phyloP scores from a whole-genome alignment of 2,113 vertebrate genomes.

The Myanophis thanlyinensis region DNA sequence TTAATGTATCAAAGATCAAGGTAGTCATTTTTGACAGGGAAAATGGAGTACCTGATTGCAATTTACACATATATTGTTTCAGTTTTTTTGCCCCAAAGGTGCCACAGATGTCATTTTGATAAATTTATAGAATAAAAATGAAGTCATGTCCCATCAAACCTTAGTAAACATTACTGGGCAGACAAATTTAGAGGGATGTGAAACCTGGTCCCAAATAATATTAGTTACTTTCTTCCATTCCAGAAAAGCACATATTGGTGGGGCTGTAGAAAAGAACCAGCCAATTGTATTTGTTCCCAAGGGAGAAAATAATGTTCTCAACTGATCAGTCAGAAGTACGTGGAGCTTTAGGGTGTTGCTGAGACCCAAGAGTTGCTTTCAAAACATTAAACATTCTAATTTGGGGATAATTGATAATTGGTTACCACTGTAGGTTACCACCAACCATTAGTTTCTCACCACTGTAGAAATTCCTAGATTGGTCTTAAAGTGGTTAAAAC shows the following conservation, averaged over 20 bases:
- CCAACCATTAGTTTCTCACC: too few species aligned
- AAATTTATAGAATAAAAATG: background rate
- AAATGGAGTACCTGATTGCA: background rate
- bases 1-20: background rate
- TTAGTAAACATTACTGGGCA: background rate
- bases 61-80: background rate
- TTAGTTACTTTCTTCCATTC: background rate
- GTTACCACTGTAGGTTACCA: too few species aligned
- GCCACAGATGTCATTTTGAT: background rate
- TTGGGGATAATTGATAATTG: background rate
- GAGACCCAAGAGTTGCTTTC: background rate
- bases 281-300: background rate
- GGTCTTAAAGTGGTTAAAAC: background rate
- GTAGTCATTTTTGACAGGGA: background rate
- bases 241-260: too few species aligned
- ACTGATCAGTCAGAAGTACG: background rate
- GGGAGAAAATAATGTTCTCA: background rate
- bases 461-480: background rate
- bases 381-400: background rate
- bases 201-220: background rate
- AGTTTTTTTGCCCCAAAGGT: background rate
- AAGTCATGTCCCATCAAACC: background rate
- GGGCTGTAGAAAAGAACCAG: background rate
- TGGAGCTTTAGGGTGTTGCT: background rate
- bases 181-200: background rate